Evolutionary conservation across 2,113 vertebrate species (phyloP), one percentile per base, ranked within the genome.

Genomic region (Lutjanus erythropterus): DNA sequence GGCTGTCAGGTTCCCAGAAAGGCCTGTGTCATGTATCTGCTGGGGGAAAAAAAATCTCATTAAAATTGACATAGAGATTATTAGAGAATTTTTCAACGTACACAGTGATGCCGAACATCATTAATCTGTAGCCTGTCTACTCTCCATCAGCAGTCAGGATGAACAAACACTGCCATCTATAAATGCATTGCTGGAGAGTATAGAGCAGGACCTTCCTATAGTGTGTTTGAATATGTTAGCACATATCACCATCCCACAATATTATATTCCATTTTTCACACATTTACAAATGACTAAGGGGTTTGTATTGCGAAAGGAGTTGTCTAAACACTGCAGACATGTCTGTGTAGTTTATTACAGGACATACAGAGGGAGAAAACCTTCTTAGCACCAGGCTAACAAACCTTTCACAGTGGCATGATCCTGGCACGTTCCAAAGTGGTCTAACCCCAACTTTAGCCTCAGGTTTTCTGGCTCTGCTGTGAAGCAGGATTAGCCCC

Each of bases 41-140:
- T 72, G 27, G 49, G 88, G 72, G 49, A 66, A 14, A 50, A 68
- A 25, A 90, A 80, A 83, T 77, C 88, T 88, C 75, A 91, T 88
- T 86, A 91, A 89, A 88, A 87, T 56, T 83, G 85, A 87, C 90
- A 88, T 16, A 55, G 37, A 23, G 59, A 84, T 90, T 84, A 89
- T 87, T 76, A 83, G 66, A 84, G 67, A 50, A 46, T 84, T 78
- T 50, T 82, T 53, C 61, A 77, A 33, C 65, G 37, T 60, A 60
- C 37, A 67, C 68, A 52, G 62, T 50, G 68, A 67, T 81, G 72
- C 64, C 50, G 58, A 44, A 75, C 27, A 23, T 50, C 70, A 83
- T 73, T 86, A 79, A 89, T 85, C 77, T 82, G 76, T 47, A 44
- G 79, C 62, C 44, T 72, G 78, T 84, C 74, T 59, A 27, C 15